Conservation (phyloP, 2,797 vertebrate species). For the Triplophysa yarkandensis region DNA sequence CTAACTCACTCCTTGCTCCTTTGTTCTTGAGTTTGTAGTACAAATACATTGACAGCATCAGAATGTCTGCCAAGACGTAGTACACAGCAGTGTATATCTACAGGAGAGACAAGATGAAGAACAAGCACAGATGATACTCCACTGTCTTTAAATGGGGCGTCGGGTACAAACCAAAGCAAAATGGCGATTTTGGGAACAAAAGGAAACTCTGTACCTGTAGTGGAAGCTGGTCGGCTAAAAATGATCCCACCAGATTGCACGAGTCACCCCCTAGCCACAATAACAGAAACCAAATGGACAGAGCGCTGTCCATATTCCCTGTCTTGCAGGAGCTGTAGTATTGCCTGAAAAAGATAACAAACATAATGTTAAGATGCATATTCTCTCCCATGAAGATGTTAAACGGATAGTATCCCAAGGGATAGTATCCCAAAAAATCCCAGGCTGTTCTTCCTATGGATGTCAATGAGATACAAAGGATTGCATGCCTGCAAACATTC, state of each 20-base stretch:
- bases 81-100: slow-evolving; percentile 93
- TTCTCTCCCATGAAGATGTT: too few species aligned
- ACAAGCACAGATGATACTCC: not conserved
- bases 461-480: too few species aligned
- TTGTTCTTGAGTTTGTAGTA: slow-evolving; percentile 78
- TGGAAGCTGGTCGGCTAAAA: slow-evolving; percentile 90
- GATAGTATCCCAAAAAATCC: too few species aligned
- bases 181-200: not conserved
- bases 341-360: slow-evolving; percentile 74
- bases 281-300: slow-evolving; percentile 94
- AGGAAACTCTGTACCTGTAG: slow-evolving; percentile 81
- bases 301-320: slow-evolving; percentile 90
- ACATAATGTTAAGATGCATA: not conserved
- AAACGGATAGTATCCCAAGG: not conserved
- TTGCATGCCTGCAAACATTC: too few species aligned
- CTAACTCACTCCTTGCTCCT: slow-evolving; percentile 62
- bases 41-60: slow-evolving; percentile 85
- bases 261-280: slow-evolving; percentile 91
- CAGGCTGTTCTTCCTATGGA: too few species aligned
- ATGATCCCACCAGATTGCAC: slow-evolving; percentile 91
- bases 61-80: slow-evolving; percentile 86
- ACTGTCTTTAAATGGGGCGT: not conserved
- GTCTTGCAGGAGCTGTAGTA: slow-evolving; percentile 87
- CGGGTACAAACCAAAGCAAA: not conserved
- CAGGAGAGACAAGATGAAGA: slow-evolving; percentile 38